Evolutionary conservation across 2,113 vertebrate genomes (phyloP).

Genomic region (Lagopus leucura): DNA sequence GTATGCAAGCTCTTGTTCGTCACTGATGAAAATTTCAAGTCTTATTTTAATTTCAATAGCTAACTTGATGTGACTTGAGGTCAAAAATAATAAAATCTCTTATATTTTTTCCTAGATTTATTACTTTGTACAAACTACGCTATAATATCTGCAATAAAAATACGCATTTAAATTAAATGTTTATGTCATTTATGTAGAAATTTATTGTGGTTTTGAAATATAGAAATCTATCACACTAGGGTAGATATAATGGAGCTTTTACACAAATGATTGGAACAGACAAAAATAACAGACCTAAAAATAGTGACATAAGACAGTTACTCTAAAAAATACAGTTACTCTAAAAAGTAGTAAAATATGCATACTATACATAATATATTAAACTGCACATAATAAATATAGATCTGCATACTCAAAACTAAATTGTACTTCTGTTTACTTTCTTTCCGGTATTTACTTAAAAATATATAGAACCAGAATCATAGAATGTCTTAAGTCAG

Average conservation of each 20-base stretch:
- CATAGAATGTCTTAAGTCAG: not conserved
- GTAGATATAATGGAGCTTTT: not conserved
- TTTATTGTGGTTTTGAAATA: not conserved
- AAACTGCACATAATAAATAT: not conserved
- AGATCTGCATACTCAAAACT: not conserved
- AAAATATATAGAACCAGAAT: not conserved
- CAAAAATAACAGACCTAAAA: not conserved
- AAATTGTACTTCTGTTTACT: accelerated
- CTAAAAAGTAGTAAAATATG: not conserved
- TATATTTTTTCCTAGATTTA: not conserved
- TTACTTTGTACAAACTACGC: not conserved
- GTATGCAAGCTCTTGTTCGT: no score
- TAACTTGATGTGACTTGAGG: not conserved
- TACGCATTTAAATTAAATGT: not conserved
- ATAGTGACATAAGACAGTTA: not conserved
- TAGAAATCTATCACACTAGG: accelerated
- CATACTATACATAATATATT: not conserved
- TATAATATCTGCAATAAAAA: not conserved
- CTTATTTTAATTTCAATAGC: not conserved
- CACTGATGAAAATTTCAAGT: not conserved
- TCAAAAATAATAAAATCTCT: not conserved
- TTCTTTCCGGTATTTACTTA: not conserved
- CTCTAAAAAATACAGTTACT: not conserved
- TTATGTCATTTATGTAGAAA: accelerated
- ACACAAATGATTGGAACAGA: not conserved